A percentile compares a stretch with the other conserved stretches of the same genome.
phyloP scores from a whole-genome alignment of 2,113 vertebrate genomes.

The Gracilinanus agilis region DNA sequence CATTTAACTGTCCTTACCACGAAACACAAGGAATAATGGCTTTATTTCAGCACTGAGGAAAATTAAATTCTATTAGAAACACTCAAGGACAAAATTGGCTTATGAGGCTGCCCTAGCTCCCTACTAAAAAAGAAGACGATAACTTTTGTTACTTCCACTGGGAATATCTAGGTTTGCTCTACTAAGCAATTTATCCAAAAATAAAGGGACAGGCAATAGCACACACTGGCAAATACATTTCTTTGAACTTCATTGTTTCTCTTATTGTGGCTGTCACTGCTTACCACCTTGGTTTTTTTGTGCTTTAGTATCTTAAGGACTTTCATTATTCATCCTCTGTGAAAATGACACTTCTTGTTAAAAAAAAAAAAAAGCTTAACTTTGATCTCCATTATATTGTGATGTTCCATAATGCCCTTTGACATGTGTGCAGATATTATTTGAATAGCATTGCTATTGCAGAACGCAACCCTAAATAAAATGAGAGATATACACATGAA shows the following conservation, averaged over 20 bases:
- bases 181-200: neutral
- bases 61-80: neutral
- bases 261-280: neutral
- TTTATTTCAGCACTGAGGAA: neutral
- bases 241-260: neutral
- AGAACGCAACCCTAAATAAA: neutral
- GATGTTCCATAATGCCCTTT: neutral
- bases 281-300: neutral
- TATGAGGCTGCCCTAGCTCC: neutral
- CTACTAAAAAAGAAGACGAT: neutral
- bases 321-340: neutral
- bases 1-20: neutral
- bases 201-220: neutral
- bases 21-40: neutral
- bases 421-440: neutral
- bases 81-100: neutral
- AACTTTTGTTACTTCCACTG: neutral
- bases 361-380: neutral
- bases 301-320: neutral
- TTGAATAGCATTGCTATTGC: neutral
- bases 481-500: conserved; percentile 11
- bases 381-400: neutral
- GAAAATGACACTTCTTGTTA: conserved; percentile 39
- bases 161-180: neutral
- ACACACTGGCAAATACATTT: neutral